phyloP scores from a whole-genome alignment of 2,113 vertebrate genomes.

The Myrmecobius fasciatus region DNA sequence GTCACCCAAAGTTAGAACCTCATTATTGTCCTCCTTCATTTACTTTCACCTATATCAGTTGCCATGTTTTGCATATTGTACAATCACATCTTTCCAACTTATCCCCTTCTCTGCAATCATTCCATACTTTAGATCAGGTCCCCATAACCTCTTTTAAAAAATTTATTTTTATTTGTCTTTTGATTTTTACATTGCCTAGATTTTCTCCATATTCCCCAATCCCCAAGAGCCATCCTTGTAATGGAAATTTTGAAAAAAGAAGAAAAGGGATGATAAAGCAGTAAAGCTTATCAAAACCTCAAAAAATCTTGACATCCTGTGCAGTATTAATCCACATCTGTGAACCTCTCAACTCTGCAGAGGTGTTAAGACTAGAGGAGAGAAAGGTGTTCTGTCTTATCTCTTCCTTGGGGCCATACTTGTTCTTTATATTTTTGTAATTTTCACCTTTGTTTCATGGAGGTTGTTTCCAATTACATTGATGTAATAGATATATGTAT shows the following conservation, averaged over 20 bases:
- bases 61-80: background rate
- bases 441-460: background rate
- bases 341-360: background rate
- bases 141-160: background rate
- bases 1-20: background rate
- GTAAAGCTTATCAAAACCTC: background rate
- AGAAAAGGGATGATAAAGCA: background rate
- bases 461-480: background rate
- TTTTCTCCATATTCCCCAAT: background rate
- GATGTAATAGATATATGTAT: background rate
- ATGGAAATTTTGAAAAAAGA: background rate
- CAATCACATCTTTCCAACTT: background rate
- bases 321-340: background rate
- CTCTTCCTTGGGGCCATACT: background rate
- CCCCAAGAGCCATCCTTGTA: background rate
- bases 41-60: background rate
- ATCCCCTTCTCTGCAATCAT: background rate
- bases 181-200: background rate
- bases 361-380: background rate
- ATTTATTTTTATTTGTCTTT: no score
- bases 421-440: background rate
- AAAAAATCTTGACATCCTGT: background rate
- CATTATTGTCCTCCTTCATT: background rate
- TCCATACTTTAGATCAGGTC: background rate
- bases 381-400: no score